Conservation (phyloP, 2,113 vertebrate species). For the Myiopsitta monachus region DNA sequence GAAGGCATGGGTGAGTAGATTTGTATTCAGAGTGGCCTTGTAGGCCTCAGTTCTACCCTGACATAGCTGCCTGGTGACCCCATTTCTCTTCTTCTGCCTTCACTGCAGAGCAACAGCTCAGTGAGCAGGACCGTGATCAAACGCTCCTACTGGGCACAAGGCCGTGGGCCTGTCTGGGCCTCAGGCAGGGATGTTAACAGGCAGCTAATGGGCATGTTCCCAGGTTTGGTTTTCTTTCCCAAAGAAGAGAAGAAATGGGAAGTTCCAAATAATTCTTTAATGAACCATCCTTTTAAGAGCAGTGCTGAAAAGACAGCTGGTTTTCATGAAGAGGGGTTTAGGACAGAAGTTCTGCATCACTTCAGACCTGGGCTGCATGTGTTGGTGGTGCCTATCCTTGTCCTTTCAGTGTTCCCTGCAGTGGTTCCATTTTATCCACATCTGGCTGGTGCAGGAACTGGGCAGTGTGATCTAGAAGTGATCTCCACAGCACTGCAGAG, state of each 20-base stretch:
- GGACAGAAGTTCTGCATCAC: background rate
- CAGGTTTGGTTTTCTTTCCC: background rate
- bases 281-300: background rate
- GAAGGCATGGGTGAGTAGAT: slow-evolving; percentile 56
- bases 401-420: background rate
- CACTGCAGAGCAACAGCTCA: slow-evolving; percentile 8
- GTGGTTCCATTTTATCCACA: background rate
- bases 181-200: background rate
- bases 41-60: slow-evolving; percentile 18
- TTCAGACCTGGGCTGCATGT: background rate
- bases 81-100: slow-evolving; percentile 37
- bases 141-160: background rate
- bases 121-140: slow-evolving; percentile 47
- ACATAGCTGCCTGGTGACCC: slow-evolving; percentile 13
- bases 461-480: fast-evolving
- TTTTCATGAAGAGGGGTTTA: background rate
- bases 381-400: background rate
- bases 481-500: background rate
- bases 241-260: background rate
- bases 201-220: background rate
- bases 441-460: background rate
- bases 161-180: slow-evolving; percentile 14
- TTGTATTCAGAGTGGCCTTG: slow-evolving; percentile 45
- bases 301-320: background rate
- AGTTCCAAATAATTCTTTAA: background rate